Evolutionary conservation across 2,797 vertebrate genomes (phyloP), one percentile per base, ranked within the genome.

Genomic region (Rhinophrynus dorsalis): DNA sequence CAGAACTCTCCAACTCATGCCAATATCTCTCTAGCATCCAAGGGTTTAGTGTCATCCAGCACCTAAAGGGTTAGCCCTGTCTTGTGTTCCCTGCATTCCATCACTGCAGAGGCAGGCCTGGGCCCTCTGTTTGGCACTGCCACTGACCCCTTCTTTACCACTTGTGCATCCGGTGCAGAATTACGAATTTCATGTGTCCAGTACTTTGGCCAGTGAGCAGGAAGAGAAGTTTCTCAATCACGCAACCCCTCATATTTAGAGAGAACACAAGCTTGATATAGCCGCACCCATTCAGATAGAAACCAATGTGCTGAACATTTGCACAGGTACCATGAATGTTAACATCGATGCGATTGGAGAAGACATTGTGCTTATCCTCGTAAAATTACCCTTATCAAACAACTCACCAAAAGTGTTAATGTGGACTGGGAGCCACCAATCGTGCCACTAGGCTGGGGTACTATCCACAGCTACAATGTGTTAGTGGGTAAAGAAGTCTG

Each of bases 311-410:
- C 2, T 92, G 27, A 95, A 90, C 84, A 90, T 91, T 0, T 90
- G 93, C 24, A 90, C 88, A 1, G 94, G 92, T 80, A 91, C 87
- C 27, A 84, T 94, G 87, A 95, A 97, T 12, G 78, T 94, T 78
- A 95, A 84, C 88, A 93, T 92, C 3, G 96, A 97, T 1, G 95
- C 97, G 78, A 84, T 96, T 2, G 96, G 95, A 85, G 97, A 97
- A 95, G 95, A 99, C 86, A 89, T 93, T 65, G 97, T 99, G 96
- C 97, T 97, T 99, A 99, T 85, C 97, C 97, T 72, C 86, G 96
- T 71, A 95, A 87, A 87, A 97, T 99, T 86, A 95, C 92, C 88
- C 93, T 99, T 79, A 99, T 99, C 67, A 99, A 99, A 82, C 97
- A 99, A 80, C 91, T 99, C 59, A 96, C 96, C 89, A 97, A 96